These are phyloP conservation scores for Poecilia velifera DNA, from an alignment of 2,797 vertebrate genomes.

Conservation along the genomic window DNA sequence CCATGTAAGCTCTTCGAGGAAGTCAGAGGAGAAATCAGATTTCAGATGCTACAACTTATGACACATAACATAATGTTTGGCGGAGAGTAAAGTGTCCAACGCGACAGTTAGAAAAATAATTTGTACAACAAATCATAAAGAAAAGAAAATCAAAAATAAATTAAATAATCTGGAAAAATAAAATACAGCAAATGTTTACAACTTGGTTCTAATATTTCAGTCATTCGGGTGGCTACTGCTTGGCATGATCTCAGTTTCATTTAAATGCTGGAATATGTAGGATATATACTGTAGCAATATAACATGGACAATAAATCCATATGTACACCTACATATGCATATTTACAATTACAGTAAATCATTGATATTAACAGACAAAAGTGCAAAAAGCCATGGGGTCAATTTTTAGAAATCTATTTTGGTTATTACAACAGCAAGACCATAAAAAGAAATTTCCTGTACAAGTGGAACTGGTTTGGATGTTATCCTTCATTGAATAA, in stretches of 20 bases:
- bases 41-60: constrained; percentile 52
- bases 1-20: constrained; percentile 23
- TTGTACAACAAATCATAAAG: constrained; percentile 74
- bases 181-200: constrained; percentile 58
- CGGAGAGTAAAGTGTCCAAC: constrained; percentile 43
- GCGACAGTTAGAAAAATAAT: constrained; percentile 77
- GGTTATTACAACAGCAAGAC: constrained; percentile 17
- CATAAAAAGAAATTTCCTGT: not conserved
- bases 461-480: constrained; percentile 24
- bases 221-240: constrained; percentile 49
- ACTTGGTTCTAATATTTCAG: constrained; percentile 51
- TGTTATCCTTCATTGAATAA: constrained; percentile 56
- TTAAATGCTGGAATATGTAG: constrained; percentile 52
- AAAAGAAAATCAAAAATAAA: constrained; percentile 74
- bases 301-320: constrained; percentile 52
- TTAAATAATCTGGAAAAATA: constrained; percentile 48
- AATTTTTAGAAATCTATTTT: constrained; percentile 30
- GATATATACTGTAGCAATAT: constrained; percentile 50
- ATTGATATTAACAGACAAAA: constrained; percentile 60
- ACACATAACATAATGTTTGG: constrained; percentile 68
- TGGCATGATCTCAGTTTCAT: constrained; percentile 37
- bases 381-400: constrained; percentile 43
- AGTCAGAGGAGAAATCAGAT: constrained; percentile 9
- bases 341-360: constrained; percentile 58
- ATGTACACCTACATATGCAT: constrained; percentile 57